Percentiles rank a stretch among this genome's conserved stretches.
Evolutionary conservation across 2,888 invertebrate genomes (phyloP).

Genomic region (Aspidapion aeneum): DNA sequence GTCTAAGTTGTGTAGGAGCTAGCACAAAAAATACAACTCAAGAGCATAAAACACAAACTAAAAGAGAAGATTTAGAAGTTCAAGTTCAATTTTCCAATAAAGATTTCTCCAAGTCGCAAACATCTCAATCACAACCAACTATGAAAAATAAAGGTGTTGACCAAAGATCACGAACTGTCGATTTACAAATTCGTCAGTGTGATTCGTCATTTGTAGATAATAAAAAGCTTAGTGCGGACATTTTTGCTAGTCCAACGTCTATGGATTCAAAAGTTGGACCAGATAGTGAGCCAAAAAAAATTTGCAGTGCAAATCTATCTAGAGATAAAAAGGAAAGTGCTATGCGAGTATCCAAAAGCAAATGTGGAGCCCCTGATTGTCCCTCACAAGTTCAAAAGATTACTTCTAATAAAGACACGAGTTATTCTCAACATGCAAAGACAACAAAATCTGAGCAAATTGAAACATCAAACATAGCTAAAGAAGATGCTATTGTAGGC

Average conservation of each 20-base stretch:
- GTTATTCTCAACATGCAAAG: not conserved
- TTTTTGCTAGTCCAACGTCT: not conserved
- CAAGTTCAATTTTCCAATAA: not conserved
- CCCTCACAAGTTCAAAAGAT: not conserved
- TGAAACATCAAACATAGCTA: not conserved
- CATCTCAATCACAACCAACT: not conserved
- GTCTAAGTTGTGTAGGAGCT: not conserved
- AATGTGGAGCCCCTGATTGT: not conserved
- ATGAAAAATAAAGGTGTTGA: not conserved
- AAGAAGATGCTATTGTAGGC: not conserved
- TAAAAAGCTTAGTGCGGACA: not conserved
- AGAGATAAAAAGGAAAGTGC: not conserved
- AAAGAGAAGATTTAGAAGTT: not conserved
- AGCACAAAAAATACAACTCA: not conserved
- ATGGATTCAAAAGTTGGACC: not conserved
- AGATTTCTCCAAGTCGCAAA: not conserved
- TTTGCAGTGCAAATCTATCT: not conserved
- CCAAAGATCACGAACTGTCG: not conserved
- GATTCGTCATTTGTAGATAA: slow-evolving; percentile 3
- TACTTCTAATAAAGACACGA: not conserved
- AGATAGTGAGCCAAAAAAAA: not conserved
- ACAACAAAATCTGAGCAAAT: not conserved
- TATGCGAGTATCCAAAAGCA: not conserved
- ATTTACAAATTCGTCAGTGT: not conserved
- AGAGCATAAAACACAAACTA: not conserved